These are phyloP conservation scores for Denticeps clupeoides DNA, from an alignment of 2,797 vertebrate genomes.

Conservation along the genomic window DNA sequence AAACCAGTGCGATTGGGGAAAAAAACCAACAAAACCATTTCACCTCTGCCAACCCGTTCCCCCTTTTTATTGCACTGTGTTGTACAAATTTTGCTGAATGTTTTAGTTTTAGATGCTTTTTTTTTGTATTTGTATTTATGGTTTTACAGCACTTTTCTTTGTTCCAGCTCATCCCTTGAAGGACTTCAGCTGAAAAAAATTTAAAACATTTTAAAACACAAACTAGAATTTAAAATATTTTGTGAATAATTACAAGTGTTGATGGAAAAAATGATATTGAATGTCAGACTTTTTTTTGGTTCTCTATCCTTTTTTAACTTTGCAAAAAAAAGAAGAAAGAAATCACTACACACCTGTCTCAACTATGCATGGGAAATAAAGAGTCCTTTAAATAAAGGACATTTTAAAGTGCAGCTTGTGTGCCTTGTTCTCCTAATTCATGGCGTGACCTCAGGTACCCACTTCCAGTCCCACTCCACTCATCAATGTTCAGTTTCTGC, in stretches of 20 bases:
- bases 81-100: slow-evolving; percentile 61
- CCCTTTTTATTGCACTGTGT: slow-evolving; percentile 56
- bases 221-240: slow-evolving; percentile 36
- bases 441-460: background rate
- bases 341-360: slow-evolving; percentile 71
- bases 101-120: slow-evolving; percentile 54
- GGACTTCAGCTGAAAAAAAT: slow-evolving; percentile 46
- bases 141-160: slow-evolving; percentile 62
- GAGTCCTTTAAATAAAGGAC: slow-evolving; percentile 62
- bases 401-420: slow-evolving; percentile 37
- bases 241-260: slow-evolving; percentile 48
- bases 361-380: slow-evolving; percentile 79
- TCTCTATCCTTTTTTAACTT: slow-evolving; percentile 25
- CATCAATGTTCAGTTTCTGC: no score
- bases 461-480: background rate
- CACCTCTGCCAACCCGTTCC: slow-evolving; percentile 20
- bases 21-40: slow-evolving; percentile 32
- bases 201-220: slow-evolving; percentile 25
- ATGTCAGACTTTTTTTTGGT: slow-evolving; percentile 43
- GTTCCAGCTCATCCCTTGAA: slow-evolving; percentile 42
- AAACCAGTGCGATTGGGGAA: slow-evolving; percentile 35
- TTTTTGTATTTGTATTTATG: slow-evolving; percentile 68
- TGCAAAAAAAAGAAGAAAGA: slow-evolving; percentile 28
- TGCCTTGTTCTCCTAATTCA: slow-evolving; percentile 18
- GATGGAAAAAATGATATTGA: slow-evolving; percentile 50